Evolutionary conservation across 2,113 vertebrate genomes (phyloP).

Genomic region (Callionymus lyra): DNA sequence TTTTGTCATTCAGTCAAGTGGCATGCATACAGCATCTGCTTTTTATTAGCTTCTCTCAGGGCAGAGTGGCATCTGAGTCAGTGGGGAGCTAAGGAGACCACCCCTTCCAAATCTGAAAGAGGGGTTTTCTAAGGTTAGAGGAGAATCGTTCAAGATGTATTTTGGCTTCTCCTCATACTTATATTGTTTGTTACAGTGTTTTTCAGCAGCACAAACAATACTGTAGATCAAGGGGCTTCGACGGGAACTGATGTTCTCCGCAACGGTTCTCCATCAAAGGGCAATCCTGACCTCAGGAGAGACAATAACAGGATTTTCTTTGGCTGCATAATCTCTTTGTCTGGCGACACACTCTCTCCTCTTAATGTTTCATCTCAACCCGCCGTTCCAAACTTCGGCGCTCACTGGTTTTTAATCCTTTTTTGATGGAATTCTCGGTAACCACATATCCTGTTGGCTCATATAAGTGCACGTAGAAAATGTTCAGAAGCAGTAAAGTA

Average conservation of each 20-base stretch:
- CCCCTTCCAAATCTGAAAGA: slow-evolving; percentile 16
- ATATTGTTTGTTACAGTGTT: not conserved
- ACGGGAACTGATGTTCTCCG: not conserved
- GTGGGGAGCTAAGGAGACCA: slow-evolving; percentile 10
- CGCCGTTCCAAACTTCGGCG: slow-evolving; percentile 34
- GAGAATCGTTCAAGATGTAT: slow-evolving; percentile 1
- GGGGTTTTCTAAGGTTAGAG: slow-evolving; percentile 11
- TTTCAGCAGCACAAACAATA: slow-evolving; percentile 4
- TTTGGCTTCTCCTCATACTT: not conserved
- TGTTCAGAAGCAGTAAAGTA: not conserved
- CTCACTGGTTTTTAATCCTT: slow-evolving; percentile 55
- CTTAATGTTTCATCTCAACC: slow-evolving; percentile 15
- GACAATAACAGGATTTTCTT: slow-evolving; percentile 8
- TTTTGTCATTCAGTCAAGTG: slow-evolving; percentile 35
- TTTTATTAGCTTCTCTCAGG: slow-evolving; percentile 26
- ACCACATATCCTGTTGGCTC: slow-evolving; percentile 15
- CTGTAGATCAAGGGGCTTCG: slow-evolving; percentile 1
- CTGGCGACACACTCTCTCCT: slow-evolving; percentile 37
- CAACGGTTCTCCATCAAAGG: not conserved
- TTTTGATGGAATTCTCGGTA: slow-evolving; percentile 65
- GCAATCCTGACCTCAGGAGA: slow-evolving; percentile 19
- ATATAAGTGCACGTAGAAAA: slow-evolving; percentile 5
- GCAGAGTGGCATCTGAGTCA: slow-evolving; percentile 23
- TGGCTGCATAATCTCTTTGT: slow-evolving; percentile 49
- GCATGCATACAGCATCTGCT: slow-evolving; percentile 45